A percentile compares a stretch with the other conserved stretches of the same genome.
phyloP scores from a whole-genome alignment of 2,888 invertebrate species.

The Dicyrtomina minuta region DNA sequence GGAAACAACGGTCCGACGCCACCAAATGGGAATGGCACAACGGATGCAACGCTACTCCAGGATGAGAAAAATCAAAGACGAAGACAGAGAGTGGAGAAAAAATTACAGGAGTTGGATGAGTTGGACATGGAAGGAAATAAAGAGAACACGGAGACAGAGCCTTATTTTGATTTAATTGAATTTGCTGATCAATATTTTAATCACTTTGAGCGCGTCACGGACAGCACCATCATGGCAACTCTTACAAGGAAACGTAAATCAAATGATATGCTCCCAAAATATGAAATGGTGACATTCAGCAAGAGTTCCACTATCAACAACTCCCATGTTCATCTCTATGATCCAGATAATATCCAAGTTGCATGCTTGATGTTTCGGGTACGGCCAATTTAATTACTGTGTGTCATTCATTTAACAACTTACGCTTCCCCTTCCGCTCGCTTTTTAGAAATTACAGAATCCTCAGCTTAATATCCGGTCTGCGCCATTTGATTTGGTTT shows the following conservation, averaged over 20 bases:
- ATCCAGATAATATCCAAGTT: conserved; percentile 78
- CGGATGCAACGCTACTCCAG: neutral
- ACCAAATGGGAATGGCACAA: no score
- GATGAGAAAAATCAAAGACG: conserved; percentile 30
- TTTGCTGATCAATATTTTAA: conserved; percentile 94
- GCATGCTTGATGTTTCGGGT: conserved; percentile 79
- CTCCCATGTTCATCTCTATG: conserved; percentile 91
- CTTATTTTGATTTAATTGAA: conserved; percentile 79
- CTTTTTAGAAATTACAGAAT: no score
- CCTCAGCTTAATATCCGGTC: no score
- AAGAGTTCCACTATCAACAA: conserved; percentile 85
- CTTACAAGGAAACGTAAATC: conserved; percentile 77
- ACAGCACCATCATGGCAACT: conserved; percentile 85
- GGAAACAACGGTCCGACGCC: no score
- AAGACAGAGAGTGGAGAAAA: conserved; percentile 70
- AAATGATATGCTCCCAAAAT: conserved; percentile 78
- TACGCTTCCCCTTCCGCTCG: no score
- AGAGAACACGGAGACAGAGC: conserved; percentile 61
- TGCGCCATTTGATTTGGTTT: no score
- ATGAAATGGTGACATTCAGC: conserved; percentile 89
- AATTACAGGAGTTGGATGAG: conserved; percentile 76
- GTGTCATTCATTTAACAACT: neutral
- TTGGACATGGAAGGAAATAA: conserved; percentile 61
- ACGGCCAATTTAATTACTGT: no score
- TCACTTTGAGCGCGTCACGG: conserved; percentile 79